A percentile compares a stretch with the other conserved stretches of the same genome.
These are phyloP conservation scores for Tetrao urogallus DNA, from an alignment of 2,113 vertebrate genomes.

Conservation along the genomic window DNA sequence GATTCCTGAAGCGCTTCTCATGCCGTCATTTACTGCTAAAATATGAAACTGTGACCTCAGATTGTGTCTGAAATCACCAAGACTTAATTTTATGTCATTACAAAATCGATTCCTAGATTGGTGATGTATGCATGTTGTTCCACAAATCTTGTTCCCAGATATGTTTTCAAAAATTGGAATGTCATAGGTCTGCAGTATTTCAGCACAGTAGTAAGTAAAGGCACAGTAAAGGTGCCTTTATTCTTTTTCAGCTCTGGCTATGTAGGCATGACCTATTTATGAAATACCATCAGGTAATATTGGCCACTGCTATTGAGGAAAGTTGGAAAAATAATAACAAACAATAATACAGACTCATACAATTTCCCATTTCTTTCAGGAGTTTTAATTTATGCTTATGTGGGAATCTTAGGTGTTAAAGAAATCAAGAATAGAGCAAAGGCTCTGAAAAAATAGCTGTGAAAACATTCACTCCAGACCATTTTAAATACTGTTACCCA, in stretches of 20 bases:
- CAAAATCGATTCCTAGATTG: constrained; percentile 7
- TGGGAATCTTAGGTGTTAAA: background rate
- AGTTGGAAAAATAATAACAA: background rate
- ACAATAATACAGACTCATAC: background rate
- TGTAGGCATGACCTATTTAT: background rate
- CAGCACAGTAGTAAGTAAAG: background rate
- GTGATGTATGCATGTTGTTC: background rate
- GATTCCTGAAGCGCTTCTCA: background rate
- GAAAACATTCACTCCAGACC: background rate
- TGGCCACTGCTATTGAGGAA: background rate
- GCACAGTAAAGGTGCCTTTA: background rate
- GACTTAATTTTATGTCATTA: constrained; percentile 5
- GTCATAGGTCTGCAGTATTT: background rate
- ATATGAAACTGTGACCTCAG: background rate
- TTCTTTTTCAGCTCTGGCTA: background rate
- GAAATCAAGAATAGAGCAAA: background rate
- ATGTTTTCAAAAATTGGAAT: background rate
- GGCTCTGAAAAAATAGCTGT: background rate
- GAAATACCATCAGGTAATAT: background rate
- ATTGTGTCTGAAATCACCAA: constrained; percentile 15
- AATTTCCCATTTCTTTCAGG: background rate
- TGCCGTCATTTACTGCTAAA: background rate
- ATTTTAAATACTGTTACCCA: background rate
- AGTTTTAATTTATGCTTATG: background rate
- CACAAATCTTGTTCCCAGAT: background rate